A percentile compares a stretch with the other conserved stretches of the same genome.
phyloP scores from a whole-genome alignment of 2,113 vertebrate genomes.

The Heterotis niloticus region DNA sequence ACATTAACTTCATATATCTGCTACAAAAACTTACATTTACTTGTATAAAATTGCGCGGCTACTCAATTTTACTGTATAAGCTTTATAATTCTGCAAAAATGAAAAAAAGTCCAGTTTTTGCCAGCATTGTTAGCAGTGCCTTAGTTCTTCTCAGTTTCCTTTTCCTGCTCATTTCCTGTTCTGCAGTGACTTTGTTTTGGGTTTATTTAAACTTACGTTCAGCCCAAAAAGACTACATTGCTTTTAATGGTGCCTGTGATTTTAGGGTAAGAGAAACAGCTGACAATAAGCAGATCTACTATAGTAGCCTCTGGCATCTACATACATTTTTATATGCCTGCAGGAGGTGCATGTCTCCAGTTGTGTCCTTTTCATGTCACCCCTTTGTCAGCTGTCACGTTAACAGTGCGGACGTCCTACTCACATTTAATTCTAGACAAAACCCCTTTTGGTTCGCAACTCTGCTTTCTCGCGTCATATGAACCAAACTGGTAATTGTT shows the following conservation, averaged over 20 bases:
- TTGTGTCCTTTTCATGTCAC: not conserved
- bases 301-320: not conserved
- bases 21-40: no score
- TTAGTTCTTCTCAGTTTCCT: not conserved
- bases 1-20: no score
- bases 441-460: no score
- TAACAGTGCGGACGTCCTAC: not conserved
- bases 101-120: constrained; percentile 3
- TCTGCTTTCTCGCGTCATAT: no score
- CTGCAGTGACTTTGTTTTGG: not conserved
- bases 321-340: not conserved
- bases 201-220: not conserved
- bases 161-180: constrained; percentile 23
- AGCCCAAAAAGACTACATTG: not conserved
- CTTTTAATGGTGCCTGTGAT: not conserved
- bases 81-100: not conserved
- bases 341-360: not conserved
- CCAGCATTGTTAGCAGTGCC: not conserved
- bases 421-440: no score
- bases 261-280: constrained; percentile 2
- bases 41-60: no score
- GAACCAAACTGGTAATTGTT: no score
- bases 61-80: not conserved
- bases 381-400: not conserved
- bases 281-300: not conserved